Evolutionary conservation across 2,797 vertebrate genomes (phyloP), one percentile per base, ranked within the genome.

Genomic region (Sebastes elongatus): DNA sequence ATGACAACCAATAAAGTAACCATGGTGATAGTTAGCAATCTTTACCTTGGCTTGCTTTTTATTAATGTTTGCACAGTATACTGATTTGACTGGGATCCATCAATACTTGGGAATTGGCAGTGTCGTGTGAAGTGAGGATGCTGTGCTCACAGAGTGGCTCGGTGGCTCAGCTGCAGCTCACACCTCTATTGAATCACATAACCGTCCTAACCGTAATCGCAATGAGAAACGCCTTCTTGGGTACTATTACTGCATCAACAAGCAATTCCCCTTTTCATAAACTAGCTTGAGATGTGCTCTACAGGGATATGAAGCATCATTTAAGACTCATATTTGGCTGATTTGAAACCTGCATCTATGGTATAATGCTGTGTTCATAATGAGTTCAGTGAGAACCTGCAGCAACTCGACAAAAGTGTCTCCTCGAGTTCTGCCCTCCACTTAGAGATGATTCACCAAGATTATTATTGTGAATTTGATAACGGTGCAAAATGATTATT

Each of bases 381-480:
- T 4, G 64, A 63, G 30, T 46, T 66, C 16, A 18, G 28, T 10
- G 3, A 28, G 28, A 78, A 75, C 23, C 38, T 62, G 79, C 65
- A 52, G 76, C 65, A 65, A 74, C 32, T 59, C 14, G 1, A 70
- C 71, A 71, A 10, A 70, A 85, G 83, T 23, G 53, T 23, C 69
- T 83, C n/a, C 56, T 68, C 2, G 3, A 78, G 71, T 65, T 60
- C 33, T 28, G 38, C 55, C 65, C 42, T 33, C 62, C 56, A 23
- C 49, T 73, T 16, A n/a, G 16, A 78, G 30, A 79, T 38, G 60
- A 82, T 83, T 80, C 49, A 53, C 72, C 3, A 6, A 3, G 53
- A 56, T 82, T 74, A 86, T 84, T 73, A 72, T 66, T 78, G n/a
- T 78, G 68, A 77, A 78, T 84, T 71, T 72, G 71, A 82, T 74